Base-by-base conservation (phyloP, 2,113 vertebrate genomes). In the Cisticola juncidis region DNA sequence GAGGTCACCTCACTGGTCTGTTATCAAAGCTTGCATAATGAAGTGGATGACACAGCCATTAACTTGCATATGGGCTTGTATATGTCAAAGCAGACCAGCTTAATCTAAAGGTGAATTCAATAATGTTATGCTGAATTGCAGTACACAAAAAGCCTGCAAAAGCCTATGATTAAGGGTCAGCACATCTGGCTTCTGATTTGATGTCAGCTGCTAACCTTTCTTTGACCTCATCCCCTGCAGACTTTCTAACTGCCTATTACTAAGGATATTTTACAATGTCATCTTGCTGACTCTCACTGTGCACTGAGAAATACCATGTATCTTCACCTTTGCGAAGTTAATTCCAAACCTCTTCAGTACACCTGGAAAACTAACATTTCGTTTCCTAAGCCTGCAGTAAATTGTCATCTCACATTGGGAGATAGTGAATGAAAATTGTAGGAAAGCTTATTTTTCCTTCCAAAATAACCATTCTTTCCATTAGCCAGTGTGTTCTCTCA, bases 81-180 rank as follows among this genome's bases (percentile, higher is more conserved):
- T 86, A 61, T 96, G 92, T 96, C 92, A 95, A 86, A 62, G 73
- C 66, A 74, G 86, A 77, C 71, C 81, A 78, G 62, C 81, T 96
- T 96, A 88, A 95, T 96, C 92, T 88, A 92, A 90, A 96, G 94
- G 96, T 97, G 84, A 93, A 97, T 97, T 95, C 95, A 95, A 92
- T 97, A 96, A 96, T 90, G 74, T 95, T 92, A 93, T 95, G 97
- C 96, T 97, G 97, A 98, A 97, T 97, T 94, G 97, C 96, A 97
- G 84, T 92, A 84, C 92, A 70, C 80, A 81, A 86, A 78, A 79
- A 87, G 64, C 90, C 78, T 66, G 60, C 18, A 51, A 87, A 90
- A 97, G 89, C 85, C 88, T 94, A 62, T 96, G 96, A 96, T 91
- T 91, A 97, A 95, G 92, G 97, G 95, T 97, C 97, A 95, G 96